phyloP scores from a whole-genome alignment of 1,140 invertebrate genomes.

The Eciton burchellii region DNA sequence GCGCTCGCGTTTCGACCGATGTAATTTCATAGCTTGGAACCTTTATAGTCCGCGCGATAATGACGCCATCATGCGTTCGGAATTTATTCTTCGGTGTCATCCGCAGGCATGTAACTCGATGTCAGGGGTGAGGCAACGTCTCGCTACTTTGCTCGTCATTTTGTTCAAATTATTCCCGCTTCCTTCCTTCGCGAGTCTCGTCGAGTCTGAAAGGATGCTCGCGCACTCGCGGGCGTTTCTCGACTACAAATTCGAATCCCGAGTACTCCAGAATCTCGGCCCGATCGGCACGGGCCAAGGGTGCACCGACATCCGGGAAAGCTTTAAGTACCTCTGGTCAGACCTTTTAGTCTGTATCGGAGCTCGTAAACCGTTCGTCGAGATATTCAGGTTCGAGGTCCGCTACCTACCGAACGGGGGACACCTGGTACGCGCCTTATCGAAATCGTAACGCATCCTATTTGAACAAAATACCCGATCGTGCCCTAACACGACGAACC shows the following conservation, averaged over 20 bases:
- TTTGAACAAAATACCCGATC: constrained; percentile 71
- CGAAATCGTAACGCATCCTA: constrained; percentile 58
- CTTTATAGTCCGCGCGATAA: not conserved
- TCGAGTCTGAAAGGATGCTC: too few species aligned
- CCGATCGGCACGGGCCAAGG: not conserved
- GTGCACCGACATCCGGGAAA: constrained; percentile 2
- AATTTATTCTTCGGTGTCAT: not conserved
- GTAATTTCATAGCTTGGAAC: not conserved
- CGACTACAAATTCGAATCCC: not conserved
- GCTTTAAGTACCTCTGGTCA: constrained; percentile 23
- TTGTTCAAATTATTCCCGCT: too few species aligned
- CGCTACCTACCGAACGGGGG: constrained; percentile 5
- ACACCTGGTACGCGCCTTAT: constrained; percentile 63
- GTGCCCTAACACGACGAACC: constrained; percentile 42
- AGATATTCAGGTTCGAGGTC: constrained; percentile 22
- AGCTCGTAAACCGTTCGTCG: constrained; percentile 45
- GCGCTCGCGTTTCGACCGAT: not conserved
- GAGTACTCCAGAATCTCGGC: not conserved
- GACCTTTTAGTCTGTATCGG: constrained; percentile 46
- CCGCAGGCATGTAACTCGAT: too few species aligned
- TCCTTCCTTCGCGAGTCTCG: not conserved
- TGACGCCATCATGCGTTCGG: not conserved
- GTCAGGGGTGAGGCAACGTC: too few species aligned
- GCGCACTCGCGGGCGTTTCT: not conserved
- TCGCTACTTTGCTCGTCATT: too few species aligned